phyloP scores from a whole-genome alignment of 2,797 vertebrate species.

The Brachyalestes nurse region DNA sequence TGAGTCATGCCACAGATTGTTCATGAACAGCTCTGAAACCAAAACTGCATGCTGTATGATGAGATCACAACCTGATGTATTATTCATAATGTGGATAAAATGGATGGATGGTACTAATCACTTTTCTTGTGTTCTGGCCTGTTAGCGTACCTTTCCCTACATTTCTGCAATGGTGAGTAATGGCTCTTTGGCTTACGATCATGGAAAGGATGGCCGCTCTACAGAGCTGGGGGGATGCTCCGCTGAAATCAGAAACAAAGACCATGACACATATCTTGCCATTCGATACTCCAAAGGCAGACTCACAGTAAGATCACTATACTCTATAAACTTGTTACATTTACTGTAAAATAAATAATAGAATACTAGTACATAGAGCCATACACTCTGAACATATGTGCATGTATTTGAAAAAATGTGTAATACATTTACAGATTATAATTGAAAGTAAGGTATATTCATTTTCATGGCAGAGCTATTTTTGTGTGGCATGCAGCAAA shows the following conservation, averaged over 20 bases:
- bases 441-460: no score
- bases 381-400: no score
- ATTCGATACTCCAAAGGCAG: conserved; percentile 92
- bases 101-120: background rate
- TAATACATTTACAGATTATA: no score
- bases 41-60: conserved; percentile 4
- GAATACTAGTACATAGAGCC: no score
- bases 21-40: background rate
- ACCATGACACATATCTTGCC: conserved; percentile 94
- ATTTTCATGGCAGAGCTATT: no score
- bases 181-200: conserved; percentile 91
- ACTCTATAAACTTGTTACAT: background rate
- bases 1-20: background rate
- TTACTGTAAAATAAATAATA: background rate
- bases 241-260: conserved; percentile 90
- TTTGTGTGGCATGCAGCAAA: no score
- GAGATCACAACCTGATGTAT: background rate
- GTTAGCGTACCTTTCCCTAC: conserved; percentile 92
- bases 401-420: no score
- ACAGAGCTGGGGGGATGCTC: conserved; percentile 93
- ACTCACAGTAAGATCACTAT: conserved; percentile 84
- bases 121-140: background rate
- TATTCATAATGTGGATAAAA: background rate
- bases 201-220: conserved; percentile 91
- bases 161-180: conserved; percentile 98